Evolutionary conservation across 2,888 invertebrate species (phyloP), one percentile per base, ranked within the genome.

Genomic region (Mellilla xanthometata): DNA sequence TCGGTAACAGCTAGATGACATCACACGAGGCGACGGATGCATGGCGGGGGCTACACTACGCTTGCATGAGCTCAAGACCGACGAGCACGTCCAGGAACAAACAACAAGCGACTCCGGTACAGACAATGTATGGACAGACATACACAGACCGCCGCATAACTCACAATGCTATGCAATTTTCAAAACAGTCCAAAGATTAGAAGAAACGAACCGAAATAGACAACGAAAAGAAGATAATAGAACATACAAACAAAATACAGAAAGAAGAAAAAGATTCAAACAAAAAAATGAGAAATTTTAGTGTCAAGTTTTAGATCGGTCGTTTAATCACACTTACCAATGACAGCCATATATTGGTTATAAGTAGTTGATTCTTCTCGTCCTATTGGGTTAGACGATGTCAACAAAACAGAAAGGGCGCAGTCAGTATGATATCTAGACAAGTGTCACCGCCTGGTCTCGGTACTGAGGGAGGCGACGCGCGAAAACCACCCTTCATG

Each of bases 311-410:
- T 88, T 88, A 88, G 72, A 69, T 91, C 90, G 74, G 81, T 76
- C 77, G 79, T 84, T 90, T 88, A 84, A 74, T 81, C 82, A 92
- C 92, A 95, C 95, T 96, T 94, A 95, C 96, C 95, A 96, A 94
- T 92, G 95, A 95, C 93, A 96, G 95, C 96, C 96, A 96, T 92
- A 96, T 95, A 94, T 96, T 96, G 92, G 96, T 94, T 92, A 96
- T 95, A 92, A 96, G 94, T 92, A 96, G 95, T 94, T 96, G 96
- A 93, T 96, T 96, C 94, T 96, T 96, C 94, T 96, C 96, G 93
- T 96, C 96, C 96, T 96, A 94, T 93, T 86, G 87, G 87, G 92
- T 92, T 92, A 93, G 88, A 89, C 84, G 88, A 83, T 85, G 89
- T 88, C 92, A 93, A 92, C 92, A 93, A 93, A 92, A 92, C 92